Evolutionary conservation across 1,140 invertebrate genomes (phyloP), one percentile per base, ranked within the genome.

Genomic region (Scaptomyza hsui): DNA sequence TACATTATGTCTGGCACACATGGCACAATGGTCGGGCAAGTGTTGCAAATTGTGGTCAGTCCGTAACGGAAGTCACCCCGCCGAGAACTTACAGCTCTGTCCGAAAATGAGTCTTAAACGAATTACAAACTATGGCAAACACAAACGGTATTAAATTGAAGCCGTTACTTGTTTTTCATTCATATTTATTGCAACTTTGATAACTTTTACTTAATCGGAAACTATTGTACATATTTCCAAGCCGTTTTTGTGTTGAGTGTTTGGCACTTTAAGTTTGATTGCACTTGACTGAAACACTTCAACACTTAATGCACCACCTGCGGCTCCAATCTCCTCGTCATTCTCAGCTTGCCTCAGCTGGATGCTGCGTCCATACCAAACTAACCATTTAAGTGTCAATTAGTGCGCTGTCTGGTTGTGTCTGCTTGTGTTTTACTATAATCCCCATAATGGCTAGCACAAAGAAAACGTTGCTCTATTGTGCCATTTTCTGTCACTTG

Each of bases 171-270:
- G 12, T 37, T 37, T 37, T 1, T 3, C 9, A 12, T 10, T 1
- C 35, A 21, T 5, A 21, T 37, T 49, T 32, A 37, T 52, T 52
- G 4, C 16, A 5, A 24, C 3, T 4, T 19, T 4, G 9, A 24
- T 24, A 1, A 24, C 18, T 29, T 47, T 44, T 9, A 45, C 21
- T 13, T 12, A 10, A 15, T 55, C 6, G 3, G 35, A 68, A 81
- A 80, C 68, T 76, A 72, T 78, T 60, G 37, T 39, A 29, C 52
- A 75, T 18, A 62, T 68, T 41, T 59, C 68, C 29, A 52, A 21
- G 12, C 16, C 7, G 26, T 48, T 35, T 21, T n/a, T 9, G 18
- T 45, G 35, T 60, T 59, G 26, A 61, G 21, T 63, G 24, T 32
- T 41, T 49, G 48, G 19, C 45, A 48, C 37, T 55, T 7, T 24